Evolutionary conservation across 2,797 vertebrate species (phyloP).

Genomic region (Balearica regulorum): DNA sequence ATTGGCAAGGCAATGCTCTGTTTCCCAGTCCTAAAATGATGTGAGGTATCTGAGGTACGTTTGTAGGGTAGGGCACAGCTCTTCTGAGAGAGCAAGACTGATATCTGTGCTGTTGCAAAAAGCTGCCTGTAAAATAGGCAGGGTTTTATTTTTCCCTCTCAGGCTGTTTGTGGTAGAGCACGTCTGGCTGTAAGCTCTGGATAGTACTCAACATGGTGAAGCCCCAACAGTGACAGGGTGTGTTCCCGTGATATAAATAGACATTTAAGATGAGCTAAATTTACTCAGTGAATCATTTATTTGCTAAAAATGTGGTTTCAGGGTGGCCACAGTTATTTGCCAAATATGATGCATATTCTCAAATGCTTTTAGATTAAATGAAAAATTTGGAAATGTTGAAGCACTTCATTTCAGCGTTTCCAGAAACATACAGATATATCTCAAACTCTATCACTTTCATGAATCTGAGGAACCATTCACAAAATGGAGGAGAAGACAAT

Average conservation of each 20-base stretch:
- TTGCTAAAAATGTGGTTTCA: conserved; percentile 63
- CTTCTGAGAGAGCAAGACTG: not conserved
- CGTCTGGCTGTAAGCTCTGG: conserved; percentile 42
- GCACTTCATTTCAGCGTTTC: not conserved
- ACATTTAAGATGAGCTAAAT: conserved; percentile 64
- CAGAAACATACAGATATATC: not conserved
- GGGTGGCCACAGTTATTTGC: conserved; percentile 48
- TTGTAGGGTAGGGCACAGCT: not conserved
- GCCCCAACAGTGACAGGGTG: conserved; percentile 58
- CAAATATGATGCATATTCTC: conserved; percentile 53
- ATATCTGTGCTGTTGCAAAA: conserved; percentile 30
- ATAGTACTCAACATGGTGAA: conserved; percentile 36
- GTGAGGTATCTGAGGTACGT: not conserved
- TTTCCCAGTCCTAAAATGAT: not conserved
- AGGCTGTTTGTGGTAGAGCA: conserved; percentile 42
- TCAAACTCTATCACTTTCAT: not conserved
- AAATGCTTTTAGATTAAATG: conserved; percentile 21
- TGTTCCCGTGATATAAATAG: conserved; percentile 55
- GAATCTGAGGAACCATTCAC: not conserved
- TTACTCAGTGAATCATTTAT: conserved; percentile 66
- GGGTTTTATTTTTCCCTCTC: conserved; percentile 35
- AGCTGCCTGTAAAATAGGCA: conserved; percentile 27
- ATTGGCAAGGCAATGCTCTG: not conserved
- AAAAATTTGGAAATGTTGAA: conserved; percentile 6
- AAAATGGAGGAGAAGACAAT: not conserved